Base-by-base conservation (phyloP, 2,888 invertebrate species). In the Chloroclysta siterata region DNA sequence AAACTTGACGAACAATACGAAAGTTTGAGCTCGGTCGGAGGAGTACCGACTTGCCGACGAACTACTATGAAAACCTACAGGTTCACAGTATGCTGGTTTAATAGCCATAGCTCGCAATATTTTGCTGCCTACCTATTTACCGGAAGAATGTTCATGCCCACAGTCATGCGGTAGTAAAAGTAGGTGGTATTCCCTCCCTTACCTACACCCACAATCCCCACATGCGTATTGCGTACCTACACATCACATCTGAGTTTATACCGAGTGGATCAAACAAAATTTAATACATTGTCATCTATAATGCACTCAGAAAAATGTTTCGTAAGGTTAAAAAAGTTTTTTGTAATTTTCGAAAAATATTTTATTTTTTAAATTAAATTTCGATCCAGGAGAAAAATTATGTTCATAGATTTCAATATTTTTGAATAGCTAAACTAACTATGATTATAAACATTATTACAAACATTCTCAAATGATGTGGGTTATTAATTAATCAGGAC, bases 1-100 rank as follows among this genome's bases (percentile, higher is more conserved):
- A 63, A 89, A 88, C 81, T 88, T 80, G 79, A 83, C 75, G 80
- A 84, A 85, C 83, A 81, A 83, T 77, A 77, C 72, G 75, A 80
- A 87, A 89, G 82, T 89, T 87, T 68, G 75, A 78, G 79, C 82
- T 83, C 77, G 80, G 22, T 3, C 22, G 22, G 22, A 22, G 22
- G 66, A 80, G 15, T 39, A 39, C 36, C 10, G 6, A 33, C 33
- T 33, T 36, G 5, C 53, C 29, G 29, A 46, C 54, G 11, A 48
- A 48, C 22, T 36, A 10, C 28, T 28, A 5, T 22, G 39, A 39
- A 55, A 55, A 48, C 39, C 47, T 48, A 33, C 17, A 17, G 46
- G 29, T 10, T 33, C 8, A 50, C 13, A 47, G 53, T 22, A 22
- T 15, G 47, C 7, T 22, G 13, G 46, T 7, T 2, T 14, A 14